Base-by-base conservation (phyloP, 2,888 invertebrate species). In the Romanomermis culicivorax region DNA sequence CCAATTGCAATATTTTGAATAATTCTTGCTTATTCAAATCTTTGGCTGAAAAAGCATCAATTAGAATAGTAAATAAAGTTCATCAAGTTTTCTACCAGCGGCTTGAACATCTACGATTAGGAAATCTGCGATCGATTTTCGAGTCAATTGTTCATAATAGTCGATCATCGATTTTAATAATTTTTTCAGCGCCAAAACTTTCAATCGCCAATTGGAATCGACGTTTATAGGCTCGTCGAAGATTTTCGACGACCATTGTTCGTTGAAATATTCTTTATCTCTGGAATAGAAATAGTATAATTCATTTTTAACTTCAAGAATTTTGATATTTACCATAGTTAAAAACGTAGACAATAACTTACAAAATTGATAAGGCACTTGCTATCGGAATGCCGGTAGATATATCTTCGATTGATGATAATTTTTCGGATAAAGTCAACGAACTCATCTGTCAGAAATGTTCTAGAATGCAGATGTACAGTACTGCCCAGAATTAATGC, bases 21-120 rank as follows among this genome's bases (percentile, higher is more conserved):
- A 54, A 23, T 17, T 54, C 51, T 7, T 2, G 2, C 24, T 51
- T 54, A 27, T n/a, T 24, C 17, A 2, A 27, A 24, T 36, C 24
- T 50, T 29, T 48, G 3, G 50, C 54, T 49, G 36, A 53, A 53
- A 45, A 51, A 20, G 14, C 7, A 45, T 7, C 7, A 23, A 45
- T 45, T 23, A 11, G 47, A 45, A 23, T 45, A 23, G 23, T 7
- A 11, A 45, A 45, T 7, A 11, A 11, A 45, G 11, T 20, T 7
- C 23, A 45, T 45, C 7, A 23, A 45, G 23, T 45, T 45, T 36
- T 36, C 36, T 45, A 45, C 47, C 47, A 11, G 47, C 47, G 7
- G 24, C 47, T 23, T 20, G 14, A 11, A 45, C 11, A 45, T 45
- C 47, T 17, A 23, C 14, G 7, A 45, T 45, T 17, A 17, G 47